Percentiles rank a stretch among this genome's conserved stretches.
Conservation (phyloP, 2,797 vertebrate genomes). For the Allobates femoralis region DNA sequence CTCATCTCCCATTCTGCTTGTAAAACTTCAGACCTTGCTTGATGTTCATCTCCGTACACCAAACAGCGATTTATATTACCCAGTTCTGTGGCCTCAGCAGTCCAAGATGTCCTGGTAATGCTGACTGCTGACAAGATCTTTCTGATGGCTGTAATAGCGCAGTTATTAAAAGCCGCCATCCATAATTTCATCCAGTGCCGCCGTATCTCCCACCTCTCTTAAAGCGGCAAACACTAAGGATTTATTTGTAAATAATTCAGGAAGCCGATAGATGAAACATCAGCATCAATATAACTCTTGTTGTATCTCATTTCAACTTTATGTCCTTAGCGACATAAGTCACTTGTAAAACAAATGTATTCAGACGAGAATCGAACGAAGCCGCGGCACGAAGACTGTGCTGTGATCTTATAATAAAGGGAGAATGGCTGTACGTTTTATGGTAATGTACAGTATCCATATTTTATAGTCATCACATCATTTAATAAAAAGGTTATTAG, state of each 20-base stretch:
- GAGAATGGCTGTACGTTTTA: background rate
- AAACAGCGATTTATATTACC: slow-evolving; percentile 23
- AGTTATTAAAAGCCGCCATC: slow-evolving; percentile 64
- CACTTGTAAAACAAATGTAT: slow-evolving; percentile 52
- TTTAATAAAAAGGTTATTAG: background rate
- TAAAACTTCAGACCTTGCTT: slow-evolving; percentile 20
- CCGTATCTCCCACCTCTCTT: slow-evolving; percentile 37
- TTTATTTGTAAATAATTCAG: slow-evolving; percentile 56
- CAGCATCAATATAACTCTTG: slow-evolving; percentile 54
- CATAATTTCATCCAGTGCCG: slow-evolving; percentile 42
- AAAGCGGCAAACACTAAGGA: slow-evolving; percentile 33
- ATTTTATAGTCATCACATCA: background rate
- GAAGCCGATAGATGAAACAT: slow-evolving; percentile 53
- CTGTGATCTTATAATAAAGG: background rate
- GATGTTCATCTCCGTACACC: slow-evolving; percentile 21
- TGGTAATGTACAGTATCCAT: background rate
- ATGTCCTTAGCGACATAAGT: slow-evolving; percentile 48
- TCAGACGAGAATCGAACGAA: background rate
- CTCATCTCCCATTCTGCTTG: slow-evolving; percentile 33
- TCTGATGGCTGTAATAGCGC: slow-evolving; percentile 28
- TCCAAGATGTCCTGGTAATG: slow-evolving; percentile 6
- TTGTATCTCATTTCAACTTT: slow-evolving; percentile 56
- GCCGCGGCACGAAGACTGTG: background rate
- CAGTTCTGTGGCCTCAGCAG: slow-evolving; percentile 47
- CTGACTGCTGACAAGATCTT: slow-evolving; percentile 43